phyloP scores from a whole-genome alignment of 2,888 invertebrate species.

The Drosophila phalerata region DNA sequence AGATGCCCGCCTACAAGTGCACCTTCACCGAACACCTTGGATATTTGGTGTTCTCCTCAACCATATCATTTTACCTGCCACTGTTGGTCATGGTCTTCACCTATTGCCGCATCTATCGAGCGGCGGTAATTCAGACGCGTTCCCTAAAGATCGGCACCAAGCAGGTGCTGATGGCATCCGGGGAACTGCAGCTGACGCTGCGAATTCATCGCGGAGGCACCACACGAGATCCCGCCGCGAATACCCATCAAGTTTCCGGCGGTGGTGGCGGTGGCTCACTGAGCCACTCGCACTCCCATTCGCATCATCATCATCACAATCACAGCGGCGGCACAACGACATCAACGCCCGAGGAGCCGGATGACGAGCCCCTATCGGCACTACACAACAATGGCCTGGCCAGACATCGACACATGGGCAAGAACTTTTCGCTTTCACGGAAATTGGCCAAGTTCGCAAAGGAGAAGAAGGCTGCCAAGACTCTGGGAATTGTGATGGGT shows the following conservation, averaged over 20 bases:
- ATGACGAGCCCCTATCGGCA: slow-evolving; percentile 90
- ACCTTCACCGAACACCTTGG: slow-evolving; percentile 98
- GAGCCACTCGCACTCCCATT: slow-evolving; percentile 82
- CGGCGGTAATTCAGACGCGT: slow-evolving; percentile 96
- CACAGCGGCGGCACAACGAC: slow-evolving; percentile 85
- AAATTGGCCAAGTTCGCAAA: slow-evolving; percentile 98
- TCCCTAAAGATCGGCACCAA: slow-evolving; percentile 96
- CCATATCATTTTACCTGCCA: slow-evolving; percentile 98
- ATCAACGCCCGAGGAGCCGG: slow-evolving; percentile 89
- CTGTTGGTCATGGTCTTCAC: slow-evolving; percentile 99
- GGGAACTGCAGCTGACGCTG: slow-evolving; percentile 94
- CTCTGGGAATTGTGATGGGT: slow-evolving; percentile 98
- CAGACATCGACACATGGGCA: slow-evolving; percentile 90
- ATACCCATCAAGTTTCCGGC: slow-evolving; percentile 76
- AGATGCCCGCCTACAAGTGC: slow-evolving; percentile 94
- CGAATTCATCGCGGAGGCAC: slow-evolving; percentile 97
- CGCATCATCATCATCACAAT: slow-evolving; percentile 83
- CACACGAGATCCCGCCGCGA: slow-evolving; percentile 87
- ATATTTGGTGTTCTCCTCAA: slow-evolving; percentile 98
- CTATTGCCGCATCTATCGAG: slow-evolving; percentile 97
- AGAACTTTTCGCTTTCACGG: slow-evolving; percentile 96
- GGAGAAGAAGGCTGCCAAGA: slow-evolving; percentile 99
- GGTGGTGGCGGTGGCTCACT: slow-evolving; percentile 82
- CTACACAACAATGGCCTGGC: slow-evolving; percentile 92
- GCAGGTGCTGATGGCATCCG: slow-evolving; percentile 93